Evolutionary conservation across 2,113 vertebrate species (phyloP), one percentile per base, ranked within the genome.

Genomic region (Nansenia antarctica): DNA sequence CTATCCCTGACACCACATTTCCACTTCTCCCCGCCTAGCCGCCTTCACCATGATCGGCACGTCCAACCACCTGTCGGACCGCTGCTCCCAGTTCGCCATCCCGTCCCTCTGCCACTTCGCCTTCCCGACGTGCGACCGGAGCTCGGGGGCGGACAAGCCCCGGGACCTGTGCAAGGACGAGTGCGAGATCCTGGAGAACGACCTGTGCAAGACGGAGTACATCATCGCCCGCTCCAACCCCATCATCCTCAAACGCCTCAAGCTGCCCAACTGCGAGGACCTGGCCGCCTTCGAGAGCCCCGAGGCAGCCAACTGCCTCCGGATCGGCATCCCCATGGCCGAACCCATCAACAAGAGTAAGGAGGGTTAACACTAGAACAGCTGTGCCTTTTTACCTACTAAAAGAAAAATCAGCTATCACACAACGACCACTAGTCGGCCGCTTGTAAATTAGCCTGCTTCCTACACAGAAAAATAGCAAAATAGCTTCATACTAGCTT

Each of bases 31-130:
- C 67, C 66, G 83, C 82, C 1, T 92, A 99, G 98, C 96, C 3
- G 98, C 98, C 67, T 99, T 99, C 94, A 99, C 97, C 76, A 99
- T 99, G 97, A 99, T 99, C 14, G 98, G 98, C 79, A 98, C 98
- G 0, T 98, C 97, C 82, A 99, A 96, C 82, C 98, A 99, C 35
- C 81, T 99, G 63, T 99, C 98, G 0, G 98, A 99, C 12, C 96
- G 97, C 29, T 99, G 98, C 76, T 99, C 98, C 0, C 95, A 97
- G 93, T 99, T 98, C 0, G 98, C 98, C 76, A 99, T 99, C 72
- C 98, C 98, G 0, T 99, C 97, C 0, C 91, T 99, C 52, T 99
- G 98, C 86, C 97, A 99, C 90, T 99, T 98, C 0, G 98, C 97
- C 83, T 99, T 99, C 86, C 97, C 97, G 0, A 96, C 97, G 24